phyloP scores from a whole-genome alignment of 1,140 invertebrate species.

The Musca domestica region DNA sequence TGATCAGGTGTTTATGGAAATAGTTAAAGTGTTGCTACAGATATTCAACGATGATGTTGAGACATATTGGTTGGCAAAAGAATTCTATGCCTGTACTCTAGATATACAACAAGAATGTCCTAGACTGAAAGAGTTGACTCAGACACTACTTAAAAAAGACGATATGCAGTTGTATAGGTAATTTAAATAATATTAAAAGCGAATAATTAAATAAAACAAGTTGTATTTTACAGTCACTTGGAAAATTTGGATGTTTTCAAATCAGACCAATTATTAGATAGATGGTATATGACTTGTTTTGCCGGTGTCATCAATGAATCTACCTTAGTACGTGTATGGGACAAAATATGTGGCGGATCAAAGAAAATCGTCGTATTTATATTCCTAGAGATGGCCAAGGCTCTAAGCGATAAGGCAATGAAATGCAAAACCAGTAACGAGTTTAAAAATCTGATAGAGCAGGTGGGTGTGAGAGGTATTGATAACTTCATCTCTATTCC shows the following conservation, averaged over 20 bases:
- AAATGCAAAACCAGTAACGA: constrained; percentile 34
- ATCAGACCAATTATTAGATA: constrained; percentile 61
- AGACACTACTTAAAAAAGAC: constrained; percentile 68
- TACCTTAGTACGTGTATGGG: constrained; percentile 79
- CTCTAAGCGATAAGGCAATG: constrained; percentile 53
- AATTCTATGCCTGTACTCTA: constrained; percentile 67
- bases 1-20: constrained; percentile 60
- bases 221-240: constrained; percentile 57
- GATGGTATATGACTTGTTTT: constrained; percentile 80
- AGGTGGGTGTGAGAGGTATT: constrained; percentile 27
- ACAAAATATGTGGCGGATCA: constrained; percentile 82
- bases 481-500: background rate
- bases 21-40: constrained; percentile 68
- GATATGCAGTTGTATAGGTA: constrained; percentile 66
- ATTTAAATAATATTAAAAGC: constrained; percentile 12
- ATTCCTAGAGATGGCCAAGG: constrained; percentile 70
- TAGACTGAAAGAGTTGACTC: constrained; percentile 65
- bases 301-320: constrained; percentile 74
- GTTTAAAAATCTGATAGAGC: constrained; percentile 43
- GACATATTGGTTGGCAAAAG: constrained; percentile 75
- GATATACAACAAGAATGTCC: constrained; percentile 64
- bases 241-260: constrained; percentile 58
- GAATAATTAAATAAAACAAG: background rate
- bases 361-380: constrained; percentile 78
- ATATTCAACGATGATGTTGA: constrained; percentile 71